Conservation (phyloP, 2,113 vertebrate species). For the Zosterops lateralis region DNA sequence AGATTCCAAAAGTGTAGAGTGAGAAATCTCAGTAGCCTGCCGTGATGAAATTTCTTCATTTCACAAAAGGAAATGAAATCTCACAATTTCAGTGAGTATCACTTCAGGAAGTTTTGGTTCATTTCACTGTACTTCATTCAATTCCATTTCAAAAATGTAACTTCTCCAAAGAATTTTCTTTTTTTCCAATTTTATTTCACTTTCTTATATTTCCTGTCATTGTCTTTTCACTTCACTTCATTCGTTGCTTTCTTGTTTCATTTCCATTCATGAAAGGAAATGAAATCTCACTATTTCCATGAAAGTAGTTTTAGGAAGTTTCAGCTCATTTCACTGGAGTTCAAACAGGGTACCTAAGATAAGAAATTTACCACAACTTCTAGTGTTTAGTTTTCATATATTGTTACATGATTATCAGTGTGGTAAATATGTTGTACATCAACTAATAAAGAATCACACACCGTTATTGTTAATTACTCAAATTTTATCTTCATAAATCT, state of each 20-base stretch:
- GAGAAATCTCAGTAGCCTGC: not conserved
- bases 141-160: not conserved
- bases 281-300: not conserved
- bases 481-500: not conserved
- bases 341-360: not conserved
- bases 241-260: not conserved
- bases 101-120: not conserved
- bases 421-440: not conserved
- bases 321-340: not conserved
- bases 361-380: not conserved
- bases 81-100: fast-evolving
- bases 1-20: not conserved
- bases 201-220: not conserved
- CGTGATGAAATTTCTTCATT: not conserved
- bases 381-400: not conserved
- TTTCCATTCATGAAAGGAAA: not conserved
- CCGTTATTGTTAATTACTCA: not conserved
- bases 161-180: not conserved
- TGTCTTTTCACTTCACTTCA: not conserved
- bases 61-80: not conserved
- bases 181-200: not conserved
- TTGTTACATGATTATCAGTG: not conserved
- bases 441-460: not conserved
- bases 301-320: not conserved
- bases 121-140: not conserved